Evolutionary conservation across 2,113 vertebrate species (phyloP).

Genomic region (Shinisaurus crocodilurus): DNA sequence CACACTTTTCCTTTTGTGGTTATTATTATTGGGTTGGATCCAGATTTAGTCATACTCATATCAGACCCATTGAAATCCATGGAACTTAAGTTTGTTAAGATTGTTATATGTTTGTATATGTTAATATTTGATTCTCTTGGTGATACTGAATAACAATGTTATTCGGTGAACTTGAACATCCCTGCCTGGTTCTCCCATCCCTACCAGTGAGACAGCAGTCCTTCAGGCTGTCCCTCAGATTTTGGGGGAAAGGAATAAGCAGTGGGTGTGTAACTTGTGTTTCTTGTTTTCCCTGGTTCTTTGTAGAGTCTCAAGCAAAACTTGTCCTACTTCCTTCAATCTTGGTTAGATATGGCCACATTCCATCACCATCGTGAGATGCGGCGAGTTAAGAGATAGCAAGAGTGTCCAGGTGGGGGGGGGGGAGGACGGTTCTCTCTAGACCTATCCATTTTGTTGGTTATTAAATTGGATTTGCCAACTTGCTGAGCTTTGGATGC

Average conservation of each 20-base stretch:
- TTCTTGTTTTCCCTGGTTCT: neutral
- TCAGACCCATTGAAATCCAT: too few relatives aligned
- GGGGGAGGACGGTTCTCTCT: neutral
- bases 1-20: too few relatives aligned
- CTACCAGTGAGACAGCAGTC: too few relatives aligned
- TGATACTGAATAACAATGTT: too few relatives aligned
- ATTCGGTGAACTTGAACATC: too few relatives aligned
- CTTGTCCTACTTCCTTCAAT: neutral
- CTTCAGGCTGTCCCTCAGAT: neutral
- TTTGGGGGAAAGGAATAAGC: too few relatives aligned
- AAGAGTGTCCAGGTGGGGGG: neutral
- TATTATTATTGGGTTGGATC: too few relatives aligned
- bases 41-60: too few relatives aligned
- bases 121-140: too few relatives aligned
- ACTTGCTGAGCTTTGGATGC: neutral
- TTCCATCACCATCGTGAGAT: neutral
- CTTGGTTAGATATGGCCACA: neutral
- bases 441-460: neutral
- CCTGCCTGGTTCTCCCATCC: too few relatives aligned
- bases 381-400: neutral
- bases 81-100: too few relatives aligned
- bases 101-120: too few relatives aligned
- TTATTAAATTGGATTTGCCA: neutral
- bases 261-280: neutral
- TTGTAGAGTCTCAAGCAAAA: neutral